A percentile compares a stretch with the other conserved stretches of the same genome.
Conservation (phyloP, 2,888 invertebrate species). For the Podabrus alpinus region DNA sequence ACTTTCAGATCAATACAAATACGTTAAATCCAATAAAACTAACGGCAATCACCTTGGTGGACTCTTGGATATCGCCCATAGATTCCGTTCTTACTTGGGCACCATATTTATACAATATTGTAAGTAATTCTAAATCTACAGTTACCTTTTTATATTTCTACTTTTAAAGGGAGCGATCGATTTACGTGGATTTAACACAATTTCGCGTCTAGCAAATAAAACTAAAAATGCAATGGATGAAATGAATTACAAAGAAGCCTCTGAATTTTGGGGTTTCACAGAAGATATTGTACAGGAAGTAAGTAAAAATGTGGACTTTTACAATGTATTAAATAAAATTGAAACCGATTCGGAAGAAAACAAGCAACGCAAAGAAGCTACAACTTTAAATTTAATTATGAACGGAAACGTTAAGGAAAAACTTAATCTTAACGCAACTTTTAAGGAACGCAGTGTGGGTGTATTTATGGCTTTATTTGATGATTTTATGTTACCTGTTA, state of each 20-base stretch:
- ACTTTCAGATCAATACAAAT: conserved; percentile 17
- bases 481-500: conserved; percentile 83
- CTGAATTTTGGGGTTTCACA: conserved; percentile 62
- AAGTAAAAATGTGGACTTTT: conserved; percentile 75
- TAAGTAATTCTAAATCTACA: conserved; percentile 46
- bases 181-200: conserved; percentile 63
- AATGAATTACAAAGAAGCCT: conserved; percentile 37
- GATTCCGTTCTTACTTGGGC: conserved; percentile 86
- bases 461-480: conserved; percentile 65
- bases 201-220: conserved; percentile 62
- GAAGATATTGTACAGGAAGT: conserved; percentile 65
- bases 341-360: conserved; percentile 15
- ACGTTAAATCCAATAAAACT: conserved; percentile 61
- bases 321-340: conserved; percentile 71
- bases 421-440: conserved; percentile 68
- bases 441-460: conserved; percentile 64
- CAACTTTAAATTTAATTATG: conserved; percentile 64
- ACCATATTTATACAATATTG: conserved; percentile 73
- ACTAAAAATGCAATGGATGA: conserved; percentile 64
- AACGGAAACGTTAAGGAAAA: conserved; percentile 69
- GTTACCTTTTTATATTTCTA: neutral
- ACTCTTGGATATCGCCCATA: conserved; percentile 88
- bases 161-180: conserved; percentile 67
- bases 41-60: conserved; percentile 80
- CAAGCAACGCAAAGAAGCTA: conserved; percentile 1